These are phyloP conservation scores for Celastrina argiolus DNA, from an alignment of 2,888 invertebrate genomes.

Conservation along the genomic window DNA sequence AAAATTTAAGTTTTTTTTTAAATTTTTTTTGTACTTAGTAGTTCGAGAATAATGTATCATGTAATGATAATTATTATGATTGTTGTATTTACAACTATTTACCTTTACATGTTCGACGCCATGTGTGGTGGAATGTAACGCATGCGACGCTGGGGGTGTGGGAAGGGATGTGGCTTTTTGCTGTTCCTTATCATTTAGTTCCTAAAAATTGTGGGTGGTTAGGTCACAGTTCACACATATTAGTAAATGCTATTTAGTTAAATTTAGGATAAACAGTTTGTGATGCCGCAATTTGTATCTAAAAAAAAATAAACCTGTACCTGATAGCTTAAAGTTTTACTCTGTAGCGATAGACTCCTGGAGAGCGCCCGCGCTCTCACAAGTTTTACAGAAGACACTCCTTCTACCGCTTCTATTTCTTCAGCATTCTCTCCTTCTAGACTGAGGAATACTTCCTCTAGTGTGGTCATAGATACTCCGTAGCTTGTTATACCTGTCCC, in stretches of 20 bases:
- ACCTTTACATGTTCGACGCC: conserved; percentile 74
- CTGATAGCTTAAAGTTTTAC: conserved; percentile 85
- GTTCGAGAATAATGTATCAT: too few species aligned
- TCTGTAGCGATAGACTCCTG: conserved; percentile 83
- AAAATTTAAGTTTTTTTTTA: not conserved
- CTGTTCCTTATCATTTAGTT: conserved; percentile 72
- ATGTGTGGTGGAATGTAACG: conserved; percentile 69
- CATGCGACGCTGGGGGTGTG: conserved; percentile 66
- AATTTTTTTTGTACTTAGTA: too few species aligned
- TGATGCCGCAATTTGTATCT: not conserved
- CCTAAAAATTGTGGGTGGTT: conserved; percentile 50
- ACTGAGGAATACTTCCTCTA: conserved; percentile 91
- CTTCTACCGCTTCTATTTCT: conserved; percentile 83
- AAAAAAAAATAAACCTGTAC: too few species aligned
- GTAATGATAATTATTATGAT: too few species aligned
- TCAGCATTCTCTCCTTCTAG: conserved; percentile 84
- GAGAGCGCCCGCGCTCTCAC: conserved; percentile 84
- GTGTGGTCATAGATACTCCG: conserved; percentile 92
- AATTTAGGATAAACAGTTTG: too few species aligned
- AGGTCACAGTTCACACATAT: not conserved
- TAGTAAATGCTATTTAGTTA: too few species aligned
- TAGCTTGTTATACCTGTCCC: conserved; percentile 84
- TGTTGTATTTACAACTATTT: too few species aligned
- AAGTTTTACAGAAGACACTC: conserved; percentile 85
- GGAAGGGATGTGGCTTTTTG: conserved; percentile 63